A percentile compares a stretch with the other conserved stretches of the same genome.
phyloP scores from a whole-genome alignment of 2,113 vertebrate species.

The Oreamnos americanus region DNA sequence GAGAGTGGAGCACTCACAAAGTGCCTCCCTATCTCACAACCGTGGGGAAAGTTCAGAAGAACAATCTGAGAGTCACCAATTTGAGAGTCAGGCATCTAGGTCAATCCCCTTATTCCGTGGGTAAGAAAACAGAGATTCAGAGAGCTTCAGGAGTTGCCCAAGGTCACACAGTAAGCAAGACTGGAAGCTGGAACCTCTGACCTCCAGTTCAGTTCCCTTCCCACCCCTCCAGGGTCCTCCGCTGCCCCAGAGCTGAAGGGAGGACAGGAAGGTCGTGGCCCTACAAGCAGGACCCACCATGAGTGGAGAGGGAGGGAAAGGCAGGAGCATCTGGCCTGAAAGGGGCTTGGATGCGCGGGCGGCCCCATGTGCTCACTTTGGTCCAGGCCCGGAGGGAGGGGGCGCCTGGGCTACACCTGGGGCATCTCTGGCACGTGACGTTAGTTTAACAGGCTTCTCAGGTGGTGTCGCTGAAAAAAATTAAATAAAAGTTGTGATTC shows the following conservation, averaged over 20 bases:
- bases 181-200: not conserved
- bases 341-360: fast-evolving
- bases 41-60: not conserved
- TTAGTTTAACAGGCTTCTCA: slow-evolving; percentile 59
- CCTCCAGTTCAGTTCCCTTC: not conserved
- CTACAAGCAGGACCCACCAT: fast-evolving
- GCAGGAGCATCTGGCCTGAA: not conserved
- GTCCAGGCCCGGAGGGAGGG: slow-evolving; percentile 34
- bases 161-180: not conserved
- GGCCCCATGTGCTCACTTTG: slow-evolving; percentile 65
- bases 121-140: not conserved
- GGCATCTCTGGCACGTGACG: not conserved
- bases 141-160: not conserved
- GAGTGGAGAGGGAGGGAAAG: not conserved
- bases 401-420: not conserved
- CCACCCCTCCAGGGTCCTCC: not conserved
- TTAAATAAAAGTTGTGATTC: not conserved
- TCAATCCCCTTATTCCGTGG: not conserved
- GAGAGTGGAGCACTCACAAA: not conserved
- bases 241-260: not conserved
- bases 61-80: not conserved
- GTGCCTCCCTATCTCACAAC: not conserved
- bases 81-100: not conserved
- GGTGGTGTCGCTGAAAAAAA: slow-evolving; percentile 53
- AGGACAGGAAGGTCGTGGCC: too few species aligned